phyloP scores from a whole-genome alignment of 2,888 invertebrate genomes.

The Notodonta dromedarius region DNA sequence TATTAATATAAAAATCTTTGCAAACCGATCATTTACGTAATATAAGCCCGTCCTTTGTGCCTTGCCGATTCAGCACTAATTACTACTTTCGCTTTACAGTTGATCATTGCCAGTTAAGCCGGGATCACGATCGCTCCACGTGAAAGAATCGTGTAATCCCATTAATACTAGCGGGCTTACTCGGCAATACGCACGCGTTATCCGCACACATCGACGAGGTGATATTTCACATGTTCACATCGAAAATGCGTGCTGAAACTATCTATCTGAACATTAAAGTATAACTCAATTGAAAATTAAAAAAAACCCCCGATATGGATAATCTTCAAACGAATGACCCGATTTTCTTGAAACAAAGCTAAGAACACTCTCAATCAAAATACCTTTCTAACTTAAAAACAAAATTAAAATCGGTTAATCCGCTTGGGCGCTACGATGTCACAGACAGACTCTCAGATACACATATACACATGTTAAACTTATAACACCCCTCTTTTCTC shows the following conservation, averaged over 20 bases:
- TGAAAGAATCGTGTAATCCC: conserved; percentile 44
- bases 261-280: too few relatives aligned
- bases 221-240: background rate
- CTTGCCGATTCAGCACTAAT: conserved; percentile 53
- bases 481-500: too few relatives aligned
- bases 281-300: too few relatives aligned
- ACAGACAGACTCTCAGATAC: too few relatives aligned
- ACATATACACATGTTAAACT: too few relatives aligned
- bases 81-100: conserved; percentile 49
- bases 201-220: background rate
- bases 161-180: conserved; percentile 34
- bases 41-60: conserved; percentile 26
- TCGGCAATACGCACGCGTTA: conserved; percentile 20
- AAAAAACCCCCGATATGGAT: too few relatives aligned
- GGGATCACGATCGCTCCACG: conserved; percentile 39
- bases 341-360: too few relatives aligned
- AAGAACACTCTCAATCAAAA: too few relatives aligned
- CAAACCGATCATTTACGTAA: conserved; percentile 26
- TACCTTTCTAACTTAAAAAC: too few relatives aligned
- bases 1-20: background rate
- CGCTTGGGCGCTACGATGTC: too few relatives aligned
- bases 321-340: too few relatives aligned
- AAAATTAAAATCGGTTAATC: too few relatives aligned
- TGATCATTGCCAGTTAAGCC: conserved; percentile 44
- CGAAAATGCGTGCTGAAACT: background rate